Evolutionary conservation across 2,888 invertebrate species (phyloP).

Genomic region (Cancer borealis): DNA sequence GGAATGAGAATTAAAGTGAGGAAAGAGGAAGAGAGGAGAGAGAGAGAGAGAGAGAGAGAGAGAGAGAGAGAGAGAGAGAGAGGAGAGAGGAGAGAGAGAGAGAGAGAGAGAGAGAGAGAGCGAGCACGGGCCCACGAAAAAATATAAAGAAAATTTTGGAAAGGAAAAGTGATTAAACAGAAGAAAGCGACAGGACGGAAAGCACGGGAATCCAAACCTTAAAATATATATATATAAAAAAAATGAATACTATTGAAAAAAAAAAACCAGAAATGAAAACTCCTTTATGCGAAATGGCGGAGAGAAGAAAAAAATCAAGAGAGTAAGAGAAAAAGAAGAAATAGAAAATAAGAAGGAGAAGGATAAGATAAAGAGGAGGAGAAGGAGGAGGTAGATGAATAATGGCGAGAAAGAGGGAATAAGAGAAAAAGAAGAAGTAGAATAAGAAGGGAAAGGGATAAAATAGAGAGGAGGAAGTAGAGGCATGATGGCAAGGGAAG

Average conservation of each 20-base stretch:
- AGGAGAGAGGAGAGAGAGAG: not conserved
- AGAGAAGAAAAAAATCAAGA: not conserved
- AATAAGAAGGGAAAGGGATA: not conserved
- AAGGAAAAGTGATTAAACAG: not conserved
- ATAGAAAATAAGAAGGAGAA: not conserved
- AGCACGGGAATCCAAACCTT: no score
- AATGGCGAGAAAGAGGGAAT: not conserved
- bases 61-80: slow-evolving; percentile 21
- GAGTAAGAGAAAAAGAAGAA: not conserved
- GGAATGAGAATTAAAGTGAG: not conserved
- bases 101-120: not conserved
- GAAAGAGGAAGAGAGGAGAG: slow-evolving; percentile 4
- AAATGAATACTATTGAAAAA: not conserved
- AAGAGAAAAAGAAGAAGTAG: not conserved
- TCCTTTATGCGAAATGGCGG: not conserved
- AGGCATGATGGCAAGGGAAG: no score
- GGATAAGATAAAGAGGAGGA: not conserved
- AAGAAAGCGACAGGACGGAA: no score
- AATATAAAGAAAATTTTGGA: not conserved
- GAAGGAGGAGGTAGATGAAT: not conserved
- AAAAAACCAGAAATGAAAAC: not conserved
- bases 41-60: slow-evolving; percentile 55
- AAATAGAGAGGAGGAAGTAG: not conserved
- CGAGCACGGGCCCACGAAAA: not conserved
- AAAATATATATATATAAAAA: no score